Evolutionary conservation across 1,140 invertebrate genomes (phyloP), one percentile per base, ranked within the genome.

Genomic region (Leptinotarsa lineolata): DNA sequence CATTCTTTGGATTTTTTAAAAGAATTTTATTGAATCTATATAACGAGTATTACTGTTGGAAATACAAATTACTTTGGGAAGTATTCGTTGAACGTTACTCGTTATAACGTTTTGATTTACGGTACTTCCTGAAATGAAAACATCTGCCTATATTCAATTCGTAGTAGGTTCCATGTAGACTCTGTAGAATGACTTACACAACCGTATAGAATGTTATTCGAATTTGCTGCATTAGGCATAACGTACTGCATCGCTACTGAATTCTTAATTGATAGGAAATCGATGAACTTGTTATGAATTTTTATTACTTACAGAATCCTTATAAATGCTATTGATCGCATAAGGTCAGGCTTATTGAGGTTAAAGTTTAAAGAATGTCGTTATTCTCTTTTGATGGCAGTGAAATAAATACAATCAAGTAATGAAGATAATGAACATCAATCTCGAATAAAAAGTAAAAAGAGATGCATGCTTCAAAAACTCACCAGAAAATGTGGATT

Each of bases 221-320:
- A 16, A 16, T 54, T 15, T 54, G 15, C 48, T 54, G 48, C 48
- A 54, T 16, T 54, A 54, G 48, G 48, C 15, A 54, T 16, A 54
- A 54, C 48, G n/a, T 54, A 54, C 48, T 54, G 48, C 48, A 54
- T 18, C 6, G n/a, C 48, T 16, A 54, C 48, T 54, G 48, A 54
- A 54, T 54, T 54, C n/a, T 16, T 54, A 54, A 54, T 54, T 54
- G 15, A n/a, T 54, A 54, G 48, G 48, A 54, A 54, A 18, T 18
- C 48, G 48, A 54, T 54, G 48, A 54, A 54, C 48, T 54, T 54
- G 48, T 54, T 54, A 54, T 54, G 48, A 54, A 54, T 54, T 54
- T 54, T 54, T 54, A 54, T 54, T 54, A 54, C 12, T 18, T 54
- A 18, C 48, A 54, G 48, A 54, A 54, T 54, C 48, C 15, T 54